Evolutionary conservation across 2,888 invertebrate species (phyloP), one percentile per base, ranked within the genome.

Genomic region (Parnassius apollo): DNA sequence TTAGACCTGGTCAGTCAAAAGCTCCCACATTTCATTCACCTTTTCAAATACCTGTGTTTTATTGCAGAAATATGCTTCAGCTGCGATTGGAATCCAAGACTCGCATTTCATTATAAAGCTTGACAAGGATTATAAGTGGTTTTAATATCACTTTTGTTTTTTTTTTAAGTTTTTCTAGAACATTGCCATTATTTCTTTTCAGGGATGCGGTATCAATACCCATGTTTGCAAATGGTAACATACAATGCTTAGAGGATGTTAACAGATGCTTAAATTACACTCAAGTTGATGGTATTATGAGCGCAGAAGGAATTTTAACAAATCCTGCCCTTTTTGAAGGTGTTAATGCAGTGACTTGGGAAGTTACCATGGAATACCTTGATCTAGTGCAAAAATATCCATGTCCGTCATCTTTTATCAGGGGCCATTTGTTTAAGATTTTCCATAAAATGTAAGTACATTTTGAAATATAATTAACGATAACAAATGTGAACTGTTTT

Each of bases 161-260:
- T 25, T 25, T 2, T 25, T 25, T 1, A 25, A 25, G 25, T 25
- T 25, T 25, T 25, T 25, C 25, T 25, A 2, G 2, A 25, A 25
- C 25, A 25, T 25, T 25, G 25, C 25, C 3, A 25, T 25, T 25
- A 25, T 25, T 25, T 7, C 25, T 25, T 86, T 91, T 64, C 79
- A 98, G 97, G 76, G 93, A 97, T 71, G 94, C 95, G 64, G 94
- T 99, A 35, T 95, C 94, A 66, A 96, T 99, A 76, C 99, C 99
- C 12, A 97, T 99, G 77, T 95, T 99, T 82, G 98, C 99, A 42
- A 99, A 99, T 92, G 99, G 99, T 13, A 99, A 99, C 81, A 97
- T 99, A 71, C 98, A 99, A 83, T 96, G 96, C 75, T 83, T 97
- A 72, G 94, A 95, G 75, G 99, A 99, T 93, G 94, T 97, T 1